phyloP scores from a whole-genome alignment of 2,888 invertebrate species.

The Tenodera sinensis region DNA sequence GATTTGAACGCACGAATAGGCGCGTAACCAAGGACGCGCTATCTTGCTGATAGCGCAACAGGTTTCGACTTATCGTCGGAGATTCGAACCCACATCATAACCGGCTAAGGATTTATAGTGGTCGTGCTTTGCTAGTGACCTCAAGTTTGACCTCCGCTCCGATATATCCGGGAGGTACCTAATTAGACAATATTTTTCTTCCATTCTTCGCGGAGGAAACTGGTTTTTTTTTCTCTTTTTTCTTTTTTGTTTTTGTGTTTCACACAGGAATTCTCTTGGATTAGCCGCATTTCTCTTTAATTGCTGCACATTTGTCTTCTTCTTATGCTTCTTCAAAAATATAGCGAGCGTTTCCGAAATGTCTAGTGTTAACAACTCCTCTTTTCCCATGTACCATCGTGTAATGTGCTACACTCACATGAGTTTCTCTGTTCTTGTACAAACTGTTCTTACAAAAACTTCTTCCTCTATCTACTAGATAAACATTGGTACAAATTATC shows the following conservation, averaged over 20 bases:
- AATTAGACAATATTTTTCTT: background rate
- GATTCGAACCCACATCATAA: background rate
- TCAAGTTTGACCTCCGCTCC: background rate
- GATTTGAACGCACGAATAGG: slow-evolving; percentile 1
- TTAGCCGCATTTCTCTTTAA: too few relatives aligned
- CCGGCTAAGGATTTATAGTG: background rate
- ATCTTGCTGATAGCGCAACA: background rate
- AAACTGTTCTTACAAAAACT: too few relatives aligned
- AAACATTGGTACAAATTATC: too few relatives aligned
- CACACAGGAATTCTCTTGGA: too few relatives aligned
- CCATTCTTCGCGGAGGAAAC: background rate
- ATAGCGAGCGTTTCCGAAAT: too few relatives aligned
- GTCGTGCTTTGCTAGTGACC: background rate
- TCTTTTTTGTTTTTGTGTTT: background rate
- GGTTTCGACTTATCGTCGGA: background rate
- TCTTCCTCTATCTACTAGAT: too few relatives aligned
- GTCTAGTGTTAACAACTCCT: too few relatives aligned
- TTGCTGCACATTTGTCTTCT: background rate
- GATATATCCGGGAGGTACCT: background rate
- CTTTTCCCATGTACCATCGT: too few relatives aligned
- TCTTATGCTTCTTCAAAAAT: too few relatives aligned
- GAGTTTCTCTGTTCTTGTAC: too few relatives aligned
- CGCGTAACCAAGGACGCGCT: background rate
- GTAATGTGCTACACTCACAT: too few relatives aligned
- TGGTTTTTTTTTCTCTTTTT: background rate